Evolutionary conservation across 2,113 vertebrate genomes (phyloP), one percentile per base, ranked within the genome.

Genomic region (Lycaon pictus): DNA sequence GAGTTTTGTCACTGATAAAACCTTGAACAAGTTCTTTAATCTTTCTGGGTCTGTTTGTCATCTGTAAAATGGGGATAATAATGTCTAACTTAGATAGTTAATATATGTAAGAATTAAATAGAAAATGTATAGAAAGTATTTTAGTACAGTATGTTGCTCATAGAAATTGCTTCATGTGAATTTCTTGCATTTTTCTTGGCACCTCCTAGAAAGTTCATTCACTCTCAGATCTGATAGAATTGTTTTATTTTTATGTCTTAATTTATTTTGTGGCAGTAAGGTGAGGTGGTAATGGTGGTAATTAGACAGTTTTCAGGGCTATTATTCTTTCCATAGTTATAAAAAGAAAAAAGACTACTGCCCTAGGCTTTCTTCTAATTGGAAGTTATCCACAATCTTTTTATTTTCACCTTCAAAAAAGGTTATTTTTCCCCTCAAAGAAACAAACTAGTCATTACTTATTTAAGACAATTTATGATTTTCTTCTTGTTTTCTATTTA

Each of bases 11-110:
- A 74, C 35, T 60, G 43, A 63, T 65, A 60, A 8, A 58, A 94
- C 4, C 72, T 91, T 88, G 22, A 89, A 43, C 51, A 79, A 83
- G 62, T 69, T 69, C 51, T 32, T 94, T 67, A 95, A 88, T 85
- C n/a, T 86, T 92, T 96, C 71, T 53, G 48, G 7, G 1, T 80
- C 27, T 62, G 3, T 95, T 95, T 87, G n/a, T 86, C 72, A 69
- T 88, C 23, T 35, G 7, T 91, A 79, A 92, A 60, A 35, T 62
- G 9, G 25, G 67, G 20, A 74, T 81, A 72, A n/a, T 51, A 58
- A 74, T 74, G 91, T 72, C 83, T 86, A 81, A 85, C 17, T 63
- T 19, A 27, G 72, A 90, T 67, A 95, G 25, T 56, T 48, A 63
- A 62, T 43, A 65, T 72, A 43, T 43, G 43, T 37, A 19, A 88